Evolutionary conservation across 2,888 invertebrate genomes (phyloP).

Genomic region (Pycnomerus fuliginosus): DNA sequence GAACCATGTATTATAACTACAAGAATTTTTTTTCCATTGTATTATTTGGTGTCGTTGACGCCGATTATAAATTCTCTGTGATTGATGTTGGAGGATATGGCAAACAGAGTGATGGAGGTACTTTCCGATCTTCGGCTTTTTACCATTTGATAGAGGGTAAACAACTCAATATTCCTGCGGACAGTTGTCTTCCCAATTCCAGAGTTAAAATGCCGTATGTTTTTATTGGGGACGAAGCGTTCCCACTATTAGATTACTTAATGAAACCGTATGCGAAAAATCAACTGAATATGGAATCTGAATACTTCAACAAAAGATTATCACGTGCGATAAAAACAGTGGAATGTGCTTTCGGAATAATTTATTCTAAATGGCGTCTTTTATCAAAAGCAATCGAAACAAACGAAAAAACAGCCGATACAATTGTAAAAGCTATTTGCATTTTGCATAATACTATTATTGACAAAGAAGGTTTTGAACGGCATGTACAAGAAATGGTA

Average conservation of each 20-base stretch:
- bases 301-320: slow-evolving; percentile 20
- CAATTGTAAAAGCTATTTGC: slow-evolving; percentile 5
- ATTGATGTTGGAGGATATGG: slow-evolving; percentile 3
- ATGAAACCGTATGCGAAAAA: neutral
- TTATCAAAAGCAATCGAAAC: slow-evolving; percentile 26
- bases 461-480: slow-evolving; percentile 8
- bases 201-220: neutral
- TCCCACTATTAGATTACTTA: neutral
- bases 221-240: slow-evolving; percentile 2
- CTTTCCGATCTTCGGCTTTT: neutral
- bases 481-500: slow-evolving; percentile 10
- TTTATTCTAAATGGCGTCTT: slow-evolving; percentile 27
- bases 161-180: slow-evolving; percentile 2
- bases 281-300: neutral
- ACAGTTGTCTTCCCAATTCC: neutral
- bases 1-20: slow-evolving; percentile 23
- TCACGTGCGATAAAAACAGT: slow-evolving; percentile 20
- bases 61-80: neutral
- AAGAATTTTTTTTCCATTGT: slow-evolving; percentile 23
- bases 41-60: slow-evolving; percentile 11
- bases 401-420: slow-evolving; percentile 3
- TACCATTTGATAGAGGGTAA: neutral
- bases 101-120: slow-evolving; percentile 4
- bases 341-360: slow-evolving; percentile 27
- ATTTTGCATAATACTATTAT: slow-evolving; percentile 7